Evolutionary conservation across 2,113 vertebrate species (phyloP), one percentile per base, ranked within the genome.

Genomic region (Polyodon spathula): DNA sequence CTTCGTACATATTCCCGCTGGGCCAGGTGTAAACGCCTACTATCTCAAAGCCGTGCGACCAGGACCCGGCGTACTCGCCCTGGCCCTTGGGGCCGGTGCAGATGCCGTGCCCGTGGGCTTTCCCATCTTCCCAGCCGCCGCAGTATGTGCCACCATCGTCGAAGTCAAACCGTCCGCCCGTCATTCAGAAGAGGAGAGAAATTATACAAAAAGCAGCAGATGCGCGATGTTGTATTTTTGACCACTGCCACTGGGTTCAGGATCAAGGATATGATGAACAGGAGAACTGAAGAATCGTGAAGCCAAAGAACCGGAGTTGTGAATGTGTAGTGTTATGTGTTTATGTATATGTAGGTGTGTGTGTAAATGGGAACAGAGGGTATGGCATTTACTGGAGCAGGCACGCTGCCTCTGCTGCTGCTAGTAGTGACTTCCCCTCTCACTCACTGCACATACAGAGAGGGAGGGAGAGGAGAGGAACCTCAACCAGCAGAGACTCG

Each of bases 131-230:
- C 95, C 95, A 97, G 79, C 95, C 95, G 77, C 95, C 95, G 84
- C 95, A 97, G 79, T 93, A 97, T 78, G 94, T 93, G 86, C 94
- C 95, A 72, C 95, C 95, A 89, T 97, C 95, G 86, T 96, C 93
- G 90, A 97, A 97, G 81, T 97, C 94, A 84, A 97, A 97, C 81
- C 95, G 84, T 90, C 95, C 95, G 89, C 95, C 95, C 93, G 93
- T 95, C 95, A 97, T 97, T 92, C 93, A 92, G 92, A 84, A 67
- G 15, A 73, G 73, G 67, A 74, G 72, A 60, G 62, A 72, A 75
- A 78, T 69, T 61, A 67, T 70, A 75, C 71, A 57, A 68, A 62
- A 66, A 69, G 69, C 72, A 64, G 70, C 70, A 70, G 76, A 65
- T 71, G 74, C 74, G 71, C 63, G 62, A 62, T 65, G 60, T 66